These are phyloP conservation scores for Trichogramma pretiosum DNA, from an alignment of 1,140 invertebrate species.

Conservation along the genomic window DNA sequence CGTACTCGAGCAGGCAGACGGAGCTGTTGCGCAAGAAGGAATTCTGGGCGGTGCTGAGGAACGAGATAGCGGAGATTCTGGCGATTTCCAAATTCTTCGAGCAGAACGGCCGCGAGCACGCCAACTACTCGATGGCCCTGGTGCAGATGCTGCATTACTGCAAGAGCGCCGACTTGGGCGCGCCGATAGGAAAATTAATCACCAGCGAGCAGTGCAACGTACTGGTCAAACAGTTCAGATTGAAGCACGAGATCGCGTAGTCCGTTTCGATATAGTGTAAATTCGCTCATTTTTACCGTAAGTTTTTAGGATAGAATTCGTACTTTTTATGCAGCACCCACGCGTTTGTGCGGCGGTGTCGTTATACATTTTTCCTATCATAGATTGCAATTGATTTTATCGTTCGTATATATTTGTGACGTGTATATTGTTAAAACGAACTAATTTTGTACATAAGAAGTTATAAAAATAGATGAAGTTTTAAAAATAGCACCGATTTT, in stretches of 20 bases:
- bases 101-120: background rate
- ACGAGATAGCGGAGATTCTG: conserved; percentile 7
- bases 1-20: background rate
- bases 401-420: too few relatives aligned
- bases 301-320: too few relatives aligned
- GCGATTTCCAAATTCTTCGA: conserved; percentile 3
- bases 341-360: too few relatives aligned
- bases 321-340: too few relatives aligned
- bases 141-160: conserved; percentile 14
- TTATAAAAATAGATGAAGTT: too few relatives aligned
- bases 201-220: conserved; percentile 7
- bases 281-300: too few relatives aligned
- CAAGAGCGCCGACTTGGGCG: background rate
- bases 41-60: conserved; percentile 6
- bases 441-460: too few relatives aligned
- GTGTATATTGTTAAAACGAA: too few relatives aligned
- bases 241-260: background rate
- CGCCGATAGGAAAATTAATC: background rate
- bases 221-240: conserved; percentile 3
- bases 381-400: too few relatives aligned
- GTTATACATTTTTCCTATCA: too few relatives aligned
- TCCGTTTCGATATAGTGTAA: too few relatives aligned
- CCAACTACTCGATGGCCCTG: background rate
- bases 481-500: too few relatives aligned
- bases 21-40: conserved; percentile 6